A percentile compares a stretch with the other conserved stretches of the same genome.
Conservation (phyloP, 2,113 vertebrate genomes). For the Sylvilagus bachmani region DNA sequence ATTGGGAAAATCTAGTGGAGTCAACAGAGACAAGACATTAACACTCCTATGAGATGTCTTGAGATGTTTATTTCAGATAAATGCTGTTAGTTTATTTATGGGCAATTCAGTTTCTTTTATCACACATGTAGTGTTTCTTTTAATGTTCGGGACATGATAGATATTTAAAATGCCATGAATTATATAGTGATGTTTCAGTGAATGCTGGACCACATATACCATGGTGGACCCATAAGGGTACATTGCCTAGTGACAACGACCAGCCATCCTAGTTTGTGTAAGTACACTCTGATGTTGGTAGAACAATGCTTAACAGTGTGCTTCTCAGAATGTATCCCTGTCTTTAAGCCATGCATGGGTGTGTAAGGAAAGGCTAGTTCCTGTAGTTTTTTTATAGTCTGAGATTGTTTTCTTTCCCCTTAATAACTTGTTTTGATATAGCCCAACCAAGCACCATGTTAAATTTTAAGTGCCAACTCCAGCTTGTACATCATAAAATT, state of each 20-base stretch:
- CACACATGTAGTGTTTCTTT: conserved; percentile 10
- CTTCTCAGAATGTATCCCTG: background rate
- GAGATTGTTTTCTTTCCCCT: background rate
- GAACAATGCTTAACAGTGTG: too few relatives aligned
- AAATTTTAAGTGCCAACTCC: conserved; percentile 51
- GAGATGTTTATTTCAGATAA: conserved; percentile 63
- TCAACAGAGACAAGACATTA: background rate
- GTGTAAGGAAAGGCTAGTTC: background rate
- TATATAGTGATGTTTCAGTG: background rate
- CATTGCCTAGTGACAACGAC: background rate
- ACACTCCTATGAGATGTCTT: background rate
- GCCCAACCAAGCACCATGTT: background rate
- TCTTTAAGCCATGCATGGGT: background rate
- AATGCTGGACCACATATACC: too few relatives aligned
- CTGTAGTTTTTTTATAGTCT: conserved; percentile 54
- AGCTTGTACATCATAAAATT: background rate
- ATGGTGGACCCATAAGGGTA: background rate
- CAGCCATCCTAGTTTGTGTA: background rate
- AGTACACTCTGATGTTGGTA: background rate
- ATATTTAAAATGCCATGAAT: too few relatives aligned
- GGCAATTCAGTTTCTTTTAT: conserved; percentile 30
- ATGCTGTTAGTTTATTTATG: conserved; percentile 14
- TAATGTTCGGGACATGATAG: background rate
- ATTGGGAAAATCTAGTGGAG: conserved; percentile 11
- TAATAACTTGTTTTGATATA: conserved; percentile 33